Conservation (phyloP, 2,888 invertebrate genomes). For the Acrobasis consociella region DNA sequence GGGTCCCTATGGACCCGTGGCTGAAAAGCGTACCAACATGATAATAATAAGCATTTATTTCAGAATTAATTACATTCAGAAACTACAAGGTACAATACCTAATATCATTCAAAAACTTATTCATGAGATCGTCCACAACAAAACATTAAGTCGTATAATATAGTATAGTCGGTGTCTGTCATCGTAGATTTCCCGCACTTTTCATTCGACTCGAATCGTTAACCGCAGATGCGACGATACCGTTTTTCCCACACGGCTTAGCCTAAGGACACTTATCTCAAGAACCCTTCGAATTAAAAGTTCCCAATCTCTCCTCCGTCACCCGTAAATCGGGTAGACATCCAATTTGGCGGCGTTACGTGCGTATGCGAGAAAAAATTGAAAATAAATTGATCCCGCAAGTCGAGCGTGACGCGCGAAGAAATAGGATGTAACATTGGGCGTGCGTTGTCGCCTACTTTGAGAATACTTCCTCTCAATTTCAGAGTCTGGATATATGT, state of each 20-base stretch:
- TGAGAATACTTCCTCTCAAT: slow-evolving; percentile 6
- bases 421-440: slow-evolving; percentile 54
- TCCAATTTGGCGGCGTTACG: slow-evolving; percentile 63
- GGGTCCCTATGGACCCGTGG: too few species aligned
- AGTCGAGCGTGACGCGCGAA: slow-evolving; percentile 62
- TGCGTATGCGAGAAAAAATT: slow-evolving; percentile 58
- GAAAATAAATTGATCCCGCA: slow-evolving; percentile 75
- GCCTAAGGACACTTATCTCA: slow-evolving; percentile 16
- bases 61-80: too few species aligned
- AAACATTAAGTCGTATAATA: too few species aligned
- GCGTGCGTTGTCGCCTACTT: slow-evolving; percentile 28
- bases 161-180: not conserved
- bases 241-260: slow-evolving; percentile 13
- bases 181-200: not conserved
- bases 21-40: too few species aligned
- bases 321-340: slow-evolving; percentile 61
- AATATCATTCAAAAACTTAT: too few species aligned
- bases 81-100: too few species aligned
- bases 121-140: too few species aligned
- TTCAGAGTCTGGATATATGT: too few species aligned
- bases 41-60: too few species aligned
- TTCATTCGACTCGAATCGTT: not conserved
- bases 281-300: slow-evolving; percentile 52
- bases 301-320: slow-evolving; percentile 56
- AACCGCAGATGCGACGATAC: not conserved